Base-by-base conservation (phyloP, 2,888 invertebrate species). In the Stomorhina lunata region DNA sequence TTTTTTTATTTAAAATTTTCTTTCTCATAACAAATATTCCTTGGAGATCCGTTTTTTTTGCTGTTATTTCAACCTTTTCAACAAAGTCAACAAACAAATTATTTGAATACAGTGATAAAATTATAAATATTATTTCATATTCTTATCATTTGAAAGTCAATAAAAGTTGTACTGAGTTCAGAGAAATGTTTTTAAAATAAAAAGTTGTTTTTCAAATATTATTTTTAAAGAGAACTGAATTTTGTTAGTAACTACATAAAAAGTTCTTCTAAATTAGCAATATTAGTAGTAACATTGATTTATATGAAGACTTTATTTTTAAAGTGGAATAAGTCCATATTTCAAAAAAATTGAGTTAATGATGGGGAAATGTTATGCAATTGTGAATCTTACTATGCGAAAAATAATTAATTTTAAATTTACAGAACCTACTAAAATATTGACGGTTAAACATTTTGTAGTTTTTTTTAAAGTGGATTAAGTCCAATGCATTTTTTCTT, bases 41-140 rank as follows among this genome's bases (percentile, higher is more conserved):
- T 20, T 34, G 12, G 75, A 57, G 65, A 79, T 63, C n/a, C n/a
- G n/a, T n/a, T n/a, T n/a, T n/a, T n/a, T n/a, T 79, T 72, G n/a
- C 20, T 27, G 2, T 53, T 22, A 27, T 45, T 25, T 63, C 15
- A 34, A 10, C 34, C n/a, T 50, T 63, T 69, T 6, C 40, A 61
- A 34, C 59, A 40, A 43, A 50, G 20, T n/a, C 29, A 17, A 37
- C 12, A 61, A 61, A 61, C 25, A 40, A 37, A 61, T 34, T 10
- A 45, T 20, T 45, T 10, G 22, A 45, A 20, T 20, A 15, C 0
- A 22, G 22, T 43, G 15, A 37, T 12, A 40, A n/a, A 37, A 15
- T 61, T 15, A 27, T 7, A 48, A 48, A 48, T n/a, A 34, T 12
- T 34, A 37, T 59, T 59, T 48, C 22, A 10, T 9, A 9, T 9